Evolutionary conservation across 2,113 vertebrate genomes (phyloP), one percentile per base, ranked within the genome.

Genomic region (Cromileptes altivelis): DNA sequence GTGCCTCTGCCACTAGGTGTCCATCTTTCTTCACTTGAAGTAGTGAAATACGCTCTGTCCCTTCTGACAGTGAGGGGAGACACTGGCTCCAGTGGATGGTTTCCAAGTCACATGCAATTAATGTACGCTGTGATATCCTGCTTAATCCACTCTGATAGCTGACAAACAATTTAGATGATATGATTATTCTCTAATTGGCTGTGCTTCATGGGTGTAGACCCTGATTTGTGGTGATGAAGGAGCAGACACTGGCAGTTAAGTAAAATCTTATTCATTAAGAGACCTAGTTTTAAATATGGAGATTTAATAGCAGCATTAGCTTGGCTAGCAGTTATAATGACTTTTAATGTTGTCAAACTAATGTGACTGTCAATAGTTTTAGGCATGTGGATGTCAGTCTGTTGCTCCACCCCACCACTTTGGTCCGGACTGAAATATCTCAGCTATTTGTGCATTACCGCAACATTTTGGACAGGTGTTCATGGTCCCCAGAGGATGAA

Each of bases 1-100:
- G 40, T 67, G 13, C 33, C 68, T 70, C 5, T 3, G 57, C 91
- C 93, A 89, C 88, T 85, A 93, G 93, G 60, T 76, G 90, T 86
- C 85, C 52, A 50, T 57, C 60, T 91, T 85, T 75, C 71, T 45
- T 70, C 60, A 67, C 25, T 62, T 45, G n/a, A 21, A 25, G 19
- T 23, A 3, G 23, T 68, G 25, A 60, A 1, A 13, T 2, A 18
- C 50, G 18, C 33, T 21, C 40, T 65, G 55, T 27, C 11, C 19
- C 23, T 23, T 10, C 40, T 2, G 57, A 61, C 49, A 30, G 23
- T 12, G 55, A 70, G 63, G 57, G 55, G 71, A 64, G 7, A 73
- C 42, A 53, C 33, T 40, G 47, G 76, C 63, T 64, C 55, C 68
- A 57, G 50, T 50, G 45, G 77, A 73, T 21, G 30, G 52, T 80